These are phyloP conservation scores for Venustaconcha ellipsiformis DNA, from an alignment of 1,140 invertebrate species.

Conservation along the genomic window DNA sequence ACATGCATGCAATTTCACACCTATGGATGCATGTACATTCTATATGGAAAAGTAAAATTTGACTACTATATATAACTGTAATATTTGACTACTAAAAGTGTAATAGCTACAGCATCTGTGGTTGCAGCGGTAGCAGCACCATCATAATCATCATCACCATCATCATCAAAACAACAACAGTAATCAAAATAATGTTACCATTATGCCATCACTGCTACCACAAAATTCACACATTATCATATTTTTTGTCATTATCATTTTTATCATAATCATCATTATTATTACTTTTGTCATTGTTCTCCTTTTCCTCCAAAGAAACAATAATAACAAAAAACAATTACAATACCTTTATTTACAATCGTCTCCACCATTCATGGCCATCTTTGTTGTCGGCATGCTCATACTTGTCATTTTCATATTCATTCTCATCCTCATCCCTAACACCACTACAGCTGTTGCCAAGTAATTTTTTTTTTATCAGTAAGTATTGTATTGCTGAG, in stretches of 20 bases:
- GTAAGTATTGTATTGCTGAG: no score
- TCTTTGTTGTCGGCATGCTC: not conserved
- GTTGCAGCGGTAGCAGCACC: not conserved
- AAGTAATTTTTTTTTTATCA: no score
- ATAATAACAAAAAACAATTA: not conserved
- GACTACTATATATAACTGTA: no score
- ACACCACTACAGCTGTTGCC: not conserved
- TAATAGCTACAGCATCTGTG: no score
- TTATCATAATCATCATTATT: not conserved
- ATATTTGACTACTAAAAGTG: not conserved
- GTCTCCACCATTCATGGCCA: not conserved
- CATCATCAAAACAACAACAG: not conserved
- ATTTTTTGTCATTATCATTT: not conserved
- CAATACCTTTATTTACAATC: no score
- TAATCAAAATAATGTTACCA: not conserved
- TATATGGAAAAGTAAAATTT: no score
- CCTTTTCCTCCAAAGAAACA: not conserved
- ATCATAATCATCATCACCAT: not conserved
- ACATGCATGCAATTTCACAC: no score
- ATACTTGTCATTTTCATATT: not conserved
- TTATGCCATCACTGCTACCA: not conserved
- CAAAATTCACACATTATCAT: not conserved
- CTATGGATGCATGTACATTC: no score
- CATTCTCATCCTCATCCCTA: not conserved
- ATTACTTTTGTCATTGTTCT: not conserved